phyloP scores from a whole-genome alignment of 2,888 invertebrate species.

The Cheilosia variabilis region DNA sequence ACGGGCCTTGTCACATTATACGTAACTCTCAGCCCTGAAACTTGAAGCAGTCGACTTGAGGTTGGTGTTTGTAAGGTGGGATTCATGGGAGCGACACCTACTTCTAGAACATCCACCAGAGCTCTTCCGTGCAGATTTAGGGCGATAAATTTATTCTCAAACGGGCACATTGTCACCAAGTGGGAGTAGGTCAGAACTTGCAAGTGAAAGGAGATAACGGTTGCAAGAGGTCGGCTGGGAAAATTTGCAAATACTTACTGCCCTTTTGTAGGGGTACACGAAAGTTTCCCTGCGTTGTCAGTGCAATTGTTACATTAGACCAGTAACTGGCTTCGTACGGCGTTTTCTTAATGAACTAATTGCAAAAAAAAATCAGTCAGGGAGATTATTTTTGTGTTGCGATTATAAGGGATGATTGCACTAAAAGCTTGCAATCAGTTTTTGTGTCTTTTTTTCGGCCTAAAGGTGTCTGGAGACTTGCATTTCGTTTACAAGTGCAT shows the following conservation, averaged over 20 bases:
- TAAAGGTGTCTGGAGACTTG: no score
- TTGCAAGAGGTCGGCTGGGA: neutral
- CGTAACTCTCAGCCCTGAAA: constrained; percentile 84
- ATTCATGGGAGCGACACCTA: constrained; percentile 83
- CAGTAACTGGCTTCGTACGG: constrained; percentile 84
- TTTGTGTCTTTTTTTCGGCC: no score
- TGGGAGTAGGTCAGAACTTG: constrained; percentile 89
- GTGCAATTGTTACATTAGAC: constrained; percentile 87
- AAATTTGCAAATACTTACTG: constrained; percentile 81
- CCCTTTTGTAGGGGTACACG: constrained; percentile 87
- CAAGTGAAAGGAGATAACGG: neutral
- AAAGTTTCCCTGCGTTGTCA: constrained; percentile 88
- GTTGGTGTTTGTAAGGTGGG: constrained; percentile 60
- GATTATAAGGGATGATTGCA: constrained; percentile 78
- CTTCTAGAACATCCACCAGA: constrained; percentile 87
- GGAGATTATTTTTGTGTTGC: neutral
- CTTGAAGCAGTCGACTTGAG: constrained; percentile 84
- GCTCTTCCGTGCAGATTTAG: constrained; percentile 88
- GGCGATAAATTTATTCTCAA: constrained; percentile 90
- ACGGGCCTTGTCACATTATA: constrained; percentile 86
- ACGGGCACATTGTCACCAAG: constrained; percentile 89
- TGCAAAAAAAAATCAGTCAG: neutral
- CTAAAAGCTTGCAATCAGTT: constrained; percentile 32
- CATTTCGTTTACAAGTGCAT: neutral
- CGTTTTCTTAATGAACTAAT: constrained; percentile 52